Evolutionary conservation across 35 echinoderm and acorn worm species (phyloP), one percentile per base, ranked within the genome.

Genomic region (Stichopus chloronotus): DNA sequence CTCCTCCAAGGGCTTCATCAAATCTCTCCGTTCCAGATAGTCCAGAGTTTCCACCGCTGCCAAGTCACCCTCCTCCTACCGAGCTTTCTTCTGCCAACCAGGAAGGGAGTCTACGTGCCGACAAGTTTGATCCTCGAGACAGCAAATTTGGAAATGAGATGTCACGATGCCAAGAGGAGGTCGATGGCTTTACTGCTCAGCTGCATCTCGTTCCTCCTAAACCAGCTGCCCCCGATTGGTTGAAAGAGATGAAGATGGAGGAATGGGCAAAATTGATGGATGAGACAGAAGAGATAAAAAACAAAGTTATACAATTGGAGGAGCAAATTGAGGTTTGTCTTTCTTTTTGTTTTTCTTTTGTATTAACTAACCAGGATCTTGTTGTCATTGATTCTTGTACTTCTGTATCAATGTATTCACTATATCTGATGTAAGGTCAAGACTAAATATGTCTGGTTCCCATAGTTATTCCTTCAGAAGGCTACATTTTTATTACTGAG

Each of bases 61-160:
- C 93, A 86, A 76, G 54, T 16, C 78, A 21, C 14, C 91, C 94
- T 17, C 94, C 91, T 24, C 94, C 94, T 55, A 17, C 24, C 17
- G 58, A 86, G 24, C 53, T 85, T 7, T 91, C 87, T 7, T 89
- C 71, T 30, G 13, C 61, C 21, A 58, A 8, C 25, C 53, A 88
- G 9, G 59, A 88, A 1, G 86, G 58, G 5, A 57, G 57, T 88
- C 13, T 88, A 24, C 58, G 5, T 3, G 57, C 16, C 53, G 61
- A 88, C 52, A 57, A 88, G 22, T n/a, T 88, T 4, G 24, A 69
- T 20, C 23, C 9, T n/a, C 11, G 11, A 60, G 16, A 30, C 23
- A 19, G 20, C 61, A 57, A 69, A 25, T 17, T 63, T 4, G 58
- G 13, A 19, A 56, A 83, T 8, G 55, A 53, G 55, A 16, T 14